Percentiles rank a stretch among this genome's conserved stretches.
phyloP scores from a whole-genome alignment of 1,140 invertebrate species.

The Drosophila teissieri region DNA sequence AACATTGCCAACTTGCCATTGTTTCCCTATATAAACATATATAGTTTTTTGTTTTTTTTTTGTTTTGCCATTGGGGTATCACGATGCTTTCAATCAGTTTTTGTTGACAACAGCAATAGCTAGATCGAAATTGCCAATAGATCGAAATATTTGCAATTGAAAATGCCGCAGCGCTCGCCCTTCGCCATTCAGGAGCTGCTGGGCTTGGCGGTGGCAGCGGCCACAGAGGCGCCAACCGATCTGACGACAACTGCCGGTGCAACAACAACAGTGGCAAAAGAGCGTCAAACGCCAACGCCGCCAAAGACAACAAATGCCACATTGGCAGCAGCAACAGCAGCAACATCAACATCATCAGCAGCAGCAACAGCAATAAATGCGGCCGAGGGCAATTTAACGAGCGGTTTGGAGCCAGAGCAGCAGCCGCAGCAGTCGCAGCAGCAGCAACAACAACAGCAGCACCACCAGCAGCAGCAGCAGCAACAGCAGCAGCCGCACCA shows the following conservation, averaged over 20 bases:
- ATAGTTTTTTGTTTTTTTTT: not conserved
- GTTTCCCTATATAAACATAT: not conserved
- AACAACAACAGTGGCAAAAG: conserved; percentile 8
- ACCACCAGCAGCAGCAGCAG: conserved; percentile 36
- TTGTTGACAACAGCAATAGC: not conserved
- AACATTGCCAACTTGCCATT: not conserved
- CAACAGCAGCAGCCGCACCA: conserved; percentile 39
- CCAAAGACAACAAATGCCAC: conserved; percentile 30
- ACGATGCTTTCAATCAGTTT: not conserved
- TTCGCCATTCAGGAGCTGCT: conserved; percentile 96
- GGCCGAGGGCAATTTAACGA: not conserved
- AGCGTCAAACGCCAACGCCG: conserved; percentile 46
- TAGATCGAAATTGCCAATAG: not conserved
- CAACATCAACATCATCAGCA: conserved; percentile 18
- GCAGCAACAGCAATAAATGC: conserved; percentile 15
- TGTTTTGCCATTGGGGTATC: not conserved
- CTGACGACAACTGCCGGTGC: conserved; percentile 22
- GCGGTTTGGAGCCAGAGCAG: not conserved
- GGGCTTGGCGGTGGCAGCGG: conserved; percentile 86
- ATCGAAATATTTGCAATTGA: conserved; percentile 17
- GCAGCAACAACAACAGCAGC: conserved; percentile 24
- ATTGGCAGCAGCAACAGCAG: conserved; percentile 4
- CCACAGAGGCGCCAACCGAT: conserved; percentile 56
- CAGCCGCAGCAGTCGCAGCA: conserved; percentile 5
- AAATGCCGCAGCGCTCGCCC: conserved; percentile 92